Conservation (phyloP, 2,888 invertebrate species). For the Mechanitis messenoides region DNA sequence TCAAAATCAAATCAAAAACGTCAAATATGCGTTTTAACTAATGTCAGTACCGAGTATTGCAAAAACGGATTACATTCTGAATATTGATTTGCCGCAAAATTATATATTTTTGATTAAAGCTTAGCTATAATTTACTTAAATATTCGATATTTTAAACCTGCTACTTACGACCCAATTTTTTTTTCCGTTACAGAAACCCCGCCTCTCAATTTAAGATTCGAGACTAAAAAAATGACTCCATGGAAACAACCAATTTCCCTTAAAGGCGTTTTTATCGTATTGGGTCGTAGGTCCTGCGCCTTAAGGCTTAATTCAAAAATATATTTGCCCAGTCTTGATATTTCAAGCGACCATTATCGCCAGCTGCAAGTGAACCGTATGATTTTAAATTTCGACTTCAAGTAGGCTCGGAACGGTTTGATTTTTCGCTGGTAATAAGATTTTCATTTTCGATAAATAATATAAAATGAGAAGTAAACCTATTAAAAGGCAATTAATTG, state of each 20-base stretch:
- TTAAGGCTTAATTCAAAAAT: slow-evolving; percentile 29
- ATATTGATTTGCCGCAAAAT: background rate
- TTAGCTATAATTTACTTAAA: slow-evolving; percentile 4
- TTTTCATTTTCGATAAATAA: background rate
- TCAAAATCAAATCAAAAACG: no score
- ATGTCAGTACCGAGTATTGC: no score
- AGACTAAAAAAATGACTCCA: slow-evolving; percentile 29
- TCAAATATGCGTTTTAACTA: no score
- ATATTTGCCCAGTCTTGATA: slow-evolving; percentile 25
- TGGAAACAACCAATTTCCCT: slow-evolving; percentile 29
- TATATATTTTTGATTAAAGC: background rate
- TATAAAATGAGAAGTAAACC: no score
- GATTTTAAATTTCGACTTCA: slow-evolving; percentile 27
- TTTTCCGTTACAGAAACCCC: slow-evolving; percentile 28
- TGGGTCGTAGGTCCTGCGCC: slow-evolving; percentile 28
- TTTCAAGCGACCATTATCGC: slow-evolving; percentile 30
- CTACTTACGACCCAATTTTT: slow-evolving; percentile 31
- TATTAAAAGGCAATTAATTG: no score
- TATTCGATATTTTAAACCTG: slow-evolving; percentile 21
- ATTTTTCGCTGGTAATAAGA: slow-evolving; percentile 7
- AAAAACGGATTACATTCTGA: background rate
- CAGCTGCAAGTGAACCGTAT: slow-evolving; percentile 28
- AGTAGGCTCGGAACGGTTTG: slow-evolving; percentile 15
- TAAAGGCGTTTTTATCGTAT: slow-evolving; percentile 24
- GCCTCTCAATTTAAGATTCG: slow-evolving; percentile 32